These are phyloP conservation scores for Pimpla rufipes DNA, from an alignment of 2,888 invertebrate species.

Conservation along the genomic window DNA sequence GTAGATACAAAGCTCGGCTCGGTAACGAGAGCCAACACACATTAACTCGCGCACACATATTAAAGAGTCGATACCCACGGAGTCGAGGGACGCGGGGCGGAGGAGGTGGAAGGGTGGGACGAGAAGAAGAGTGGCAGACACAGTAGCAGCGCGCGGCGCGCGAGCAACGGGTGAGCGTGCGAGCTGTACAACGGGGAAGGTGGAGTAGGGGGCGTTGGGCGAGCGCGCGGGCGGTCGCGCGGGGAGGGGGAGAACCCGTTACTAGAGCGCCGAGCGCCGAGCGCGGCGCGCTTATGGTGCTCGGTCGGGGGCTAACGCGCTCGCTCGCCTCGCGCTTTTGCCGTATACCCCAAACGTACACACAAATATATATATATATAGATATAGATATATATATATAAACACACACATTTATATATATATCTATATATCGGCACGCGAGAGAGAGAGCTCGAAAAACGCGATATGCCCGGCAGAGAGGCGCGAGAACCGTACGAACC, in stretches of 20 bases:
- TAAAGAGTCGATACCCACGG: slow-evolving; percentile 25
- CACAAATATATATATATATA: slow-evolving; percentile 73
- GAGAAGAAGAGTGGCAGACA: slow-evolving; percentile 71
- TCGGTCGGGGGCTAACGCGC: slow-evolving; percentile 60
- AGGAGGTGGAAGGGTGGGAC: slow-evolving; percentile 63
- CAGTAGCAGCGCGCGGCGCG: slow-evolving; percentile 30
- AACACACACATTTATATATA: slow-evolving; percentile 61
- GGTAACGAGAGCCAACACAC: background rate
- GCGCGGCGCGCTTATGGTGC: slow-evolving; percentile 68
- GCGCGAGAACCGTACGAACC: slow-evolving; percentile 44
- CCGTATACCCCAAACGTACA: slow-evolving; percentile 26
- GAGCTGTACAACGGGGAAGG: slow-evolving; percentile 46
- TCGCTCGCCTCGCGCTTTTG: slow-evolving; percentile 70
- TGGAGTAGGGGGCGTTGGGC: slow-evolving; percentile 83
- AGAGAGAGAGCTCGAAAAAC: slow-evolving; percentile 71
- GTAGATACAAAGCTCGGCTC: slow-evolving; percentile 11
- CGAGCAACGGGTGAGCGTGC: slow-evolving; percentile 36
- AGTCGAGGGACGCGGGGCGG: too few species aligned
- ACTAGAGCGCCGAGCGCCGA: slow-evolving; percentile 78
- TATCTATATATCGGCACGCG: slow-evolving; percentile 51
- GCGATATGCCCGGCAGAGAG: slow-evolving; percentile 2
- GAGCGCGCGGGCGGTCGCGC: too few species aligned
- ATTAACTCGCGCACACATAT: background rate
- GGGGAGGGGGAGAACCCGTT: slow-evolving; percentile 82
- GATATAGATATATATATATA: slow-evolving; percentile 68